Evolutionary conservation across 2,797 vertebrate genomes (phyloP).

Genomic region (Octomys mimax): DNA sequence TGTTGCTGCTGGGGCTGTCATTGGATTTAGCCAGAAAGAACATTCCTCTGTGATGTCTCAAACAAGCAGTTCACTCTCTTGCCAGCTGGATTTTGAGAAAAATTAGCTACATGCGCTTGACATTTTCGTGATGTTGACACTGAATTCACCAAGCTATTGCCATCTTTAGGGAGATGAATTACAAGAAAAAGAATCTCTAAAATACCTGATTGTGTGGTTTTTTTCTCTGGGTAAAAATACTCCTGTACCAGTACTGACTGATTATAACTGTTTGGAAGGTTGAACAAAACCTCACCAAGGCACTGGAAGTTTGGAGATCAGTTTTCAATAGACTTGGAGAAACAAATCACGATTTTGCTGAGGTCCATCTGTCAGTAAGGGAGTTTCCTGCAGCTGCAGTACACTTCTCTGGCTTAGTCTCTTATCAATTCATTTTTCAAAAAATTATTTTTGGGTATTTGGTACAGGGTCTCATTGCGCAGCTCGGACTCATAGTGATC

Average conservation of each 20-base stretch:
- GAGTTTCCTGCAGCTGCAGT: not conserved
- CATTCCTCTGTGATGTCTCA: not conserved
- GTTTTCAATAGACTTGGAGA: not conserved
- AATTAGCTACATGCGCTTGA: constrained; percentile 45
- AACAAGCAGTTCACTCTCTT: not conserved
- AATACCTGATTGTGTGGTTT: not conserved
- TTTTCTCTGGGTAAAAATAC: not conserved
- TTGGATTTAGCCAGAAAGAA: not conserved
- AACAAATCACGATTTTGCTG: not conserved
- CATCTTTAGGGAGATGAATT: not conserved
- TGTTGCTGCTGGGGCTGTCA: not conserved
- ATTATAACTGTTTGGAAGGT: not conserved
- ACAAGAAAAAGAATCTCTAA: not conserved
- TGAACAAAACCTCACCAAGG: not conserved
- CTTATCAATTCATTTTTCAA: not conserved
- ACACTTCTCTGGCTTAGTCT: not conserved
- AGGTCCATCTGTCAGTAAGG: not conserved
- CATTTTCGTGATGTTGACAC: constrained; percentile 30
- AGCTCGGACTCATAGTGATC: no score
- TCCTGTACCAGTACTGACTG: not conserved
- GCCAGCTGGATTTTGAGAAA: constrained; percentile 18
- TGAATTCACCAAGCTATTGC: not conserved
- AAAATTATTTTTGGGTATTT: no score
- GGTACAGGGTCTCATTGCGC: no score
- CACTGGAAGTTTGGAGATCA: not conserved